These are phyloP conservation scores for Dugesia japonica DNA, from an alignment of 2,888 invertebrate species.

Conservation along the genomic window DNA sequence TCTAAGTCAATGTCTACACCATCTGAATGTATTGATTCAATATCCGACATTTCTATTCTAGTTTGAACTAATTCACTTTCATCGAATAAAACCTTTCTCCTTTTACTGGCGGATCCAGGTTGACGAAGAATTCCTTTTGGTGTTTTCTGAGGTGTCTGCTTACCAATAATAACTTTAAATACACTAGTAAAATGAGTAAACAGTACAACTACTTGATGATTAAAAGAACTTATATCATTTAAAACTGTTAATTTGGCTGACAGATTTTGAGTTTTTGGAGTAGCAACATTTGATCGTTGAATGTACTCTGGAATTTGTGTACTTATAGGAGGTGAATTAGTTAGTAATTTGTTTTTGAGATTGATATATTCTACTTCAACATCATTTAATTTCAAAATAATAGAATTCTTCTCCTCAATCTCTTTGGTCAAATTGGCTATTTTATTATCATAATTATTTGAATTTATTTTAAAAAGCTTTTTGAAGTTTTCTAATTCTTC, in stretches of 20 bases:
- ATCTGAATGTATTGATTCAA: conserved; percentile 25
- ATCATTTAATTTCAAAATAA: neutral
- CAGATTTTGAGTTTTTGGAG: neutral
- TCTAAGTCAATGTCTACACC: conserved; percentile 42
- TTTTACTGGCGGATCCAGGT: conserved; percentile 31
- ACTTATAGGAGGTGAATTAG: neutral
- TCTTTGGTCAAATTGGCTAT: neutral
- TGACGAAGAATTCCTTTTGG: conserved; percentile 31
- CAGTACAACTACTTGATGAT: neutral
- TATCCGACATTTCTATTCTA: conserved; percentile 10
- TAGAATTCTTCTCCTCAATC: neutral
- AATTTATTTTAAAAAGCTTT: neutral
- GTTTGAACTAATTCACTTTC: conserved; percentile 9
- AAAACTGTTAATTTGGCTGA: neutral
- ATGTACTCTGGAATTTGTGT: neutral
- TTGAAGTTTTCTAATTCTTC: neutral
- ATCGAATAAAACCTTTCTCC: conserved; percentile 31
- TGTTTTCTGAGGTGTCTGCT: conserved; percentile 29
- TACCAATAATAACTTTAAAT: neutral
- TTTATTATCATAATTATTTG: neutral
- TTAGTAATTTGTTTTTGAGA: neutral
- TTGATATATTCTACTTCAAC: neutral
- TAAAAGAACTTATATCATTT: too few species aligned
- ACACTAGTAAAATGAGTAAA: neutral
- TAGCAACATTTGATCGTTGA: neutral